Percentiles rank a stretch among this genome's conserved stretches.
These are phyloP conservation scores for Atethmia centrago DNA, from an alignment of 2,888 invertebrate species.

Conservation along the genomic window DNA sequence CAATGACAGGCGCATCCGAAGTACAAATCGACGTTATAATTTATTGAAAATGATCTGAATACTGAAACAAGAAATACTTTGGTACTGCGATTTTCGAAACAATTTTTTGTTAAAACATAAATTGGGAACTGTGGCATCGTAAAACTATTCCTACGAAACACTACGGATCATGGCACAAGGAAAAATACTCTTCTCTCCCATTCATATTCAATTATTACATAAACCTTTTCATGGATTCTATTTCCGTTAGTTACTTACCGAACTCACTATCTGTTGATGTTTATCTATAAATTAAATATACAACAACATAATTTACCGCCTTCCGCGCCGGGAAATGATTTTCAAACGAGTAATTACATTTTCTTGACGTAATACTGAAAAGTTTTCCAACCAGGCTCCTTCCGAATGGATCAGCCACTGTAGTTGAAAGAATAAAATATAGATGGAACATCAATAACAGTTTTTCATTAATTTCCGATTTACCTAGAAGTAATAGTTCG, in stretches of 20 bases:
- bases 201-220: constrained; percentile 34
- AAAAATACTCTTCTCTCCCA: constrained; percentile 12
- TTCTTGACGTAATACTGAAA: constrained; percentile 21
- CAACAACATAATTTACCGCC: constrained; percentile 28
- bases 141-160: constrained; percentile 3
- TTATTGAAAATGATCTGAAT: constrained; percentile 56
- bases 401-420: neutral
- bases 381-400: constrained; percentile 1
- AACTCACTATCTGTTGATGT: constrained; percentile 35
- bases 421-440: constrained; percentile 6
- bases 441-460: constrained; percentile 3
- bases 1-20: constrained; percentile 65
- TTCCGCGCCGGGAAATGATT: constrained; percentile 47
- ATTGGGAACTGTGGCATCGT: neutral
- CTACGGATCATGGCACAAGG: constrained; percentile 14
- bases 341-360: constrained; percentile 37
- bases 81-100: neutral
- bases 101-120: neutral
- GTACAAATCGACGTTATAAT: constrained; percentile 46
- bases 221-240: constrained; percentile 33
- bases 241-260: constrained; percentile 34
- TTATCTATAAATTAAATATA: constrained; percentile 39
- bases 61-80: constrained; percentile 24
- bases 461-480: constrained; percentile 32
- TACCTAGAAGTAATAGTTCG: constrained; percentile 15